Base-by-base conservation (phyloP, 2,888 invertebrate genomes). In the Diloba caeruleocephala region DNA sequence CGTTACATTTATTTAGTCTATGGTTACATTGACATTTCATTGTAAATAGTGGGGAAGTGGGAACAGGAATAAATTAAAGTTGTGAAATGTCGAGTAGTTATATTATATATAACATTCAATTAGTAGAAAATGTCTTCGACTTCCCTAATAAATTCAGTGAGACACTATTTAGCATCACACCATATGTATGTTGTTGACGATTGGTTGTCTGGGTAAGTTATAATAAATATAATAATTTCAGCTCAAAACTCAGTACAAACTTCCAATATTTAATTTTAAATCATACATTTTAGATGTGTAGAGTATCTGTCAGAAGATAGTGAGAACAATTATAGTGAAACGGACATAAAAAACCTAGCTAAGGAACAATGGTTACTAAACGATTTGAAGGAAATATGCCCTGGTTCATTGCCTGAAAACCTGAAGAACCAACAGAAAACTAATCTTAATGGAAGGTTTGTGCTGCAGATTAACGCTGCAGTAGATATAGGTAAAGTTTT, bases 281-380 rank as follows among this genome's bases (percentile, higher is more conserved):
- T 34, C 51, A 41, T 49, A 31, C 32, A 25, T 81, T 82, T 13
- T 66, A 94, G 93, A 43, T 95, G 95, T 79, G 89, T 95, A 36
- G 91, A 94, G 51, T 95, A 94, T 83, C 89, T 94, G 63, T 89
- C 88, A 55, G 88, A 88, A 60, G 91, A 94, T 57, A 79, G 78
- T 58, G 78, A 85, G 10, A 77, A 79, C 31, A 87, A 83, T 56
- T 89, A 89, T 42, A 88, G 83, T 14, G 79, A 90, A 52, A 76
- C 85, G n/a, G 92, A 95, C 15, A 87, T 96, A 44, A 87, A 94
- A 68, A 82, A 84, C 42, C 94, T 94, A 76, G 95, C 95, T 0
- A 94, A 92, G 65, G 93, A 95, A 50, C 96, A 96, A 75, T 96
- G 96, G 96, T 80, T 95, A 34, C 79, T 96, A 3, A 92, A 95